A percentile compares a stretch with the other conserved stretches of the same genome.
Conservation (phyloP, 1,140 invertebrate species). For the Scylla paramamosain region DNA sequence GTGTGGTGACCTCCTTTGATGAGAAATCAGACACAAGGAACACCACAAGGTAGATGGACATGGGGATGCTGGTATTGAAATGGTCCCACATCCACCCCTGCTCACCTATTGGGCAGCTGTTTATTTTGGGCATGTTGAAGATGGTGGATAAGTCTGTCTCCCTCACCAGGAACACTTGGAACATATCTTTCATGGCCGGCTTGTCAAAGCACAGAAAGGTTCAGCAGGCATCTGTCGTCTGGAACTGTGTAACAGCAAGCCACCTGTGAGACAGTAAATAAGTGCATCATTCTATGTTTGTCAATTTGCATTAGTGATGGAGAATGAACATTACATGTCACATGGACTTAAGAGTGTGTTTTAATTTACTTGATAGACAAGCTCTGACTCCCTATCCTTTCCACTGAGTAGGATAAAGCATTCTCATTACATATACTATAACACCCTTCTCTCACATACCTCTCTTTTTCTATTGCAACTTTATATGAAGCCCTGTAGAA, state of each 20-base stretch:
- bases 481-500: slow-evolving; percentile 94
- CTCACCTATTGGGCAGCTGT: not conserved
- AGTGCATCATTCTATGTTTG: too few species aligned
- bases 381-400: too few species aligned
- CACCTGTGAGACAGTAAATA: not conserved
- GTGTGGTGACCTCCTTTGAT: not conserved
- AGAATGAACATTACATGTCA: too few species aligned
- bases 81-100: slow-evolving; percentile 50
- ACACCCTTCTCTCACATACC: not conserved
- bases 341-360: too few species aligned
- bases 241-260: slow-evolving; percentile 31
- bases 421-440: too few species aligned
- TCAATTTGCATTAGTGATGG: too few species aligned
- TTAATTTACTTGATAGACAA: too few species aligned
- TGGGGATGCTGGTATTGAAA: slow-evolving; percentile 49
- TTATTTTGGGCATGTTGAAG: slow-evolving; percentile 30
- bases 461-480: not conserved
- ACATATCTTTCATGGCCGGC: slow-evolving; percentile 3
- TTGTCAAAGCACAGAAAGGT: slow-evolving; percentile 54
- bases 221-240: slow-evolving; percentile 27
- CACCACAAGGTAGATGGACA: slow-evolving; percentile 46
- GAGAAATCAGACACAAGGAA: slow-evolving; percentile 31
- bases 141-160: slow-evolving; percentile 15
- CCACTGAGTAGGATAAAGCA: too few species aligned
- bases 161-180: slow-evolving; percentile 32